phyloP scores from a whole-genome alignment of 2,888 invertebrate genomes.

The Drosophila multiciliata region DNA sequence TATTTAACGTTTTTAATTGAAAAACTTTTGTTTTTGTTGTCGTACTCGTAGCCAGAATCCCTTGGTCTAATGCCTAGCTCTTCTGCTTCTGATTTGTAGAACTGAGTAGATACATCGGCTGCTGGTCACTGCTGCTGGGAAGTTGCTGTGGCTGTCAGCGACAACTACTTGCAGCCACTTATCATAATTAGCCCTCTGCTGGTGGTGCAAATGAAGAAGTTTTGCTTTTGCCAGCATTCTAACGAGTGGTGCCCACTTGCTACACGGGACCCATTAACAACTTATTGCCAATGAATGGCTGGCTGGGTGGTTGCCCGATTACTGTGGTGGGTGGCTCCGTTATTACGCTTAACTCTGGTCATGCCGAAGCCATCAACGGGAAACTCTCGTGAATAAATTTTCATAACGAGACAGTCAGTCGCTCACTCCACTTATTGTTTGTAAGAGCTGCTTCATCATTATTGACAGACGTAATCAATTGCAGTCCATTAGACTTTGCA shows the following conservation, averaged over 20 bases:
- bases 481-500: constrained; percentile 81
- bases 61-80: constrained; percentile 12
- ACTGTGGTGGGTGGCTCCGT: background rate
- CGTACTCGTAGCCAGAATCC: constrained; percentile 32
- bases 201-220: constrained; percentile 61
- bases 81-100: constrained; percentile 27
- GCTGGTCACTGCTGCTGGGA: constrained; percentile 44
- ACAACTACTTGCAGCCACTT: constrained; percentile 71
- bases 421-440: constrained; percentile 53
- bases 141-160: constrained; percentile 55
- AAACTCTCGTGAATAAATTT: constrained; percentile 53
- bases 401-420: constrained; percentile 56
- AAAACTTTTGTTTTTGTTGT: constrained; percentile 71
- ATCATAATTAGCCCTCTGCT: constrained; percentile 67
- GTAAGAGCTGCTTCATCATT: constrained; percentile 59
- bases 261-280: constrained; percentile 55
- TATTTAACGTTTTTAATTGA: constrained; percentile 75
- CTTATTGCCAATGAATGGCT: constrained; percentile 50
- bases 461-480: constrained; percentile 80
- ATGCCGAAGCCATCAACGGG: constrained; percentile 25
- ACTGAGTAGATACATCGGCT: constrained; percentile 13
- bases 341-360: constrained; percentile 25
- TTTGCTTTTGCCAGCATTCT: constrained; percentile 46
- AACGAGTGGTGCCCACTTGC: constrained; percentile 56
- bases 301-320: constrained; percentile 6